Evolutionary conservation across 2,888 invertebrate species (phyloP), one percentile per base, ranked within the genome.

Genomic region (Rhorus exstirpatorius): DNA sequence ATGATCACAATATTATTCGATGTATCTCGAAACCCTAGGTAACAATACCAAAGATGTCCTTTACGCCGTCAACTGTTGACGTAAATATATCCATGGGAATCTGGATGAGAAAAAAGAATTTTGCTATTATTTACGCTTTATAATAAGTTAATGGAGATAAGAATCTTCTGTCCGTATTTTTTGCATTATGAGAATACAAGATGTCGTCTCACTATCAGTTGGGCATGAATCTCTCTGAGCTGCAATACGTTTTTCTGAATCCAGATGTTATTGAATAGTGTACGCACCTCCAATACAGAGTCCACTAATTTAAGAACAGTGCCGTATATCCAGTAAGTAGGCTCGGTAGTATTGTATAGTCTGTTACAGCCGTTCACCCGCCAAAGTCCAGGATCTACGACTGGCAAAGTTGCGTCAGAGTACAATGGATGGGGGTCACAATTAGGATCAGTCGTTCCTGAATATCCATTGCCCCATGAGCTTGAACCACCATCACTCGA

Each of bases 71-170:
- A 12, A 65, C 8, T 8, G 19, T 2, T 26, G 12, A 0, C 38
- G 0, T 17, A 0, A 65, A 3, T 12, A 14, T 8, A 4, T 31
- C 21, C 21, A 53, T 58, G 3, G 78, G 78, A 1, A 3, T 0
- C 78, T 79, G 65, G 58, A 79, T 65, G 55, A 58, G 24, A 35
- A 26, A 26, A 41, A 17, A 10, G 1, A 17, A 75, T 46, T 10
- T 31, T 41, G 6, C 24, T 3, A 17, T 26, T 10, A 8, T 49
- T 12, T 1, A 3, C 10, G 0, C 21, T 51, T 31, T 0, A 17
- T 38, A 19, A 31, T 24, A 7, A 4, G 24, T 31, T 1, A 10
- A 19, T 4, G 0, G 21, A 17, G 8, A 1, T 10, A 38, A 10
- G 1, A 4, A 10, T 38, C 8, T 38, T 4, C 31, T 24, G 4